Conservation (phyloP, 2,888 invertebrate genomes). For the Leptinotarsa peninsularis region DNA sequence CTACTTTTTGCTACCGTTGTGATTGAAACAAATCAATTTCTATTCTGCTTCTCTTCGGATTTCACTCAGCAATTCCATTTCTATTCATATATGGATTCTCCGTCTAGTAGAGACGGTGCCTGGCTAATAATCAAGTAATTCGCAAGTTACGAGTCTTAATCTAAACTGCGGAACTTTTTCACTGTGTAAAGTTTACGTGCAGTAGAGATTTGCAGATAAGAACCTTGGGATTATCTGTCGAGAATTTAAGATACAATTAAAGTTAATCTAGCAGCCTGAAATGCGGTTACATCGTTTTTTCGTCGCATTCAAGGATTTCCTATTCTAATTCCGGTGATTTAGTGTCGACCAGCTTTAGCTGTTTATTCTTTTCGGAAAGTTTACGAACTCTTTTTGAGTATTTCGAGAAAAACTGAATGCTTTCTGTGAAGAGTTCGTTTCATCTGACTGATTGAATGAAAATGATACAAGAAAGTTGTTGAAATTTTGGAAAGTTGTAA, state of each 20-base stretch:
- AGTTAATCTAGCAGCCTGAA: constrained; percentile 56
- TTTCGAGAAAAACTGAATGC: no score
- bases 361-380: constrained; percentile 17
- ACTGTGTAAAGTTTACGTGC: constrained; percentile 44
- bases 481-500: no score
- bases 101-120: no score
- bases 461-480: no score
- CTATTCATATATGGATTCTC: no score
- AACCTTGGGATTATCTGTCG: constrained; percentile 55
- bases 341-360: constrained; percentile 24
- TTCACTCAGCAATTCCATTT: no score
- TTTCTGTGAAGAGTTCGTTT: no score
- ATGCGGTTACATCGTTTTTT: constrained; percentile 42
- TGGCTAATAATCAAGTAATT: constrained; percentile 43
- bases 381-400: background rate
- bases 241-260: constrained; percentile 60
- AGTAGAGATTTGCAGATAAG: constrained; percentile 54
- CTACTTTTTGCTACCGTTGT: no score
- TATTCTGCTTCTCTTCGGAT: no score
- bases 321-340: constrained; percentile 37
- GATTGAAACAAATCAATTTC: no score
- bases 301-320: constrained; percentile 26
- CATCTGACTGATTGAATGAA: no score
- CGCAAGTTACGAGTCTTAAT: constrained; percentile 51
- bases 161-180: constrained; percentile 47